Evolutionary conservation across 2,797 vertebrate genomes (phyloP).

Genomic region (Coregonus suidteri): DNA sequence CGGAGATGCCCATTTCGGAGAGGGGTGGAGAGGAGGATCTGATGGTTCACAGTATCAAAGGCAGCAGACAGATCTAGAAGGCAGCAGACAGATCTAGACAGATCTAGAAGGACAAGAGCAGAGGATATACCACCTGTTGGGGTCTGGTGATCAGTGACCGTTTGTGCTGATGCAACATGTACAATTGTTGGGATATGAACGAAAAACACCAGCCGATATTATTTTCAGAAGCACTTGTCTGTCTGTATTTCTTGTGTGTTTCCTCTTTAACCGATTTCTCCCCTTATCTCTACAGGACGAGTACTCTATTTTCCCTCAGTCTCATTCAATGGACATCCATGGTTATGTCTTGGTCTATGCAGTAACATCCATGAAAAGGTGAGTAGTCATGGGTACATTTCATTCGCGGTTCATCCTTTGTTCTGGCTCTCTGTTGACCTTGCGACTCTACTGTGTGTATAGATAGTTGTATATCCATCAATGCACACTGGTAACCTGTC

Average conservation of each 20-base stretch:
- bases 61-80: too few relatives aligned
- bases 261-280: background rate
- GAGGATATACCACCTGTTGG: too few relatives aligned
- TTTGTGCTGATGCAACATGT: too few relatives aligned
- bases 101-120: too few relatives aligned
- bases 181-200: background rate
- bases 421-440: constrained; percentile 1
- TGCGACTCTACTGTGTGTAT: constrained; percentile 5
- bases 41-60: too few relatives aligned
- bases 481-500: background rate
- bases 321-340: constrained; percentile 81
- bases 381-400: constrained; percentile 20
- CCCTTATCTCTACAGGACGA: constrained; percentile 74
- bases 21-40: too few relatives aligned
- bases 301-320: constrained; percentile 84
- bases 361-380: constrained; percentile 86
- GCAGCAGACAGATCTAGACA: too few relatives aligned
- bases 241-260: background rate
- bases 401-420: background rate
- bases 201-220: background rate
- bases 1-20: too few relatives aligned
- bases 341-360: constrained; percentile 83
- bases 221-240: background rate
- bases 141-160: too few relatives aligned
- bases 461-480: constrained; percentile 36